Conservation (phyloP, 2,888 invertebrate species). For the Scaptomyza cyrtandrae region DNA sequence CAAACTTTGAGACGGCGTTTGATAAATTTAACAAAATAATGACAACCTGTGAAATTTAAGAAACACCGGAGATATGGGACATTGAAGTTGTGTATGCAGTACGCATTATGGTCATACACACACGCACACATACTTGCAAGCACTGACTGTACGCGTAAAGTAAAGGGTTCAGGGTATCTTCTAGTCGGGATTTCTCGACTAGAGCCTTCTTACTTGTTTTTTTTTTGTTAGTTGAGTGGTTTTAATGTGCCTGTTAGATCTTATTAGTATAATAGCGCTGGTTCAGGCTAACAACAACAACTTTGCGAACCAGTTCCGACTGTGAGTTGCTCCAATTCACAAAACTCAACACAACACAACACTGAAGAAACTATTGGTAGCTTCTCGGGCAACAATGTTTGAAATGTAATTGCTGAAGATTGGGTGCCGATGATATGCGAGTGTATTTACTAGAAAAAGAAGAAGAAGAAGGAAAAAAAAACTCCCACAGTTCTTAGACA, state of each 20-base stretch:
- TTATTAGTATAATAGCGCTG: constrained; percentile 37
- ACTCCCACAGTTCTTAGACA: constrained; percentile 75
- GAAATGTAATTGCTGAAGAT: constrained; percentile 53
- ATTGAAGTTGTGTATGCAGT: too few relatives aligned
- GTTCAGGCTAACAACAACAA: not conserved
- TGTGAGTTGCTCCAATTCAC: constrained; percentile 32
- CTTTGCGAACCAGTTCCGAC: constrained; percentile 4
- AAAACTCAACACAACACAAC: constrained; percentile 7
- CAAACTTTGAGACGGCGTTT: too few relatives aligned
- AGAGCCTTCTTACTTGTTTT: too few relatives aligned
- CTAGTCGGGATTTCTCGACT: too few relatives aligned
- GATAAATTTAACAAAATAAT: too few relatives aligned
- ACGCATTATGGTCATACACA: too few relatives aligned
- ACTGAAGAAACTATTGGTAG: constrained; percentile 13
- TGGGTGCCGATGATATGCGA: constrained; percentile 47
- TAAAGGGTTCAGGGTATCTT: too few relatives aligned
- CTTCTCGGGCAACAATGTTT: constrained; percentile 13
- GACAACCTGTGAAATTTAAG: too few relatives aligned
- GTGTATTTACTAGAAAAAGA: not conserved
- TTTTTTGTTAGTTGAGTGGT: not conserved
- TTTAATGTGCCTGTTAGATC: constrained; percentile 12
- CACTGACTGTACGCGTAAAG: too few relatives aligned
- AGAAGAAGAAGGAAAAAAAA: not conserved
- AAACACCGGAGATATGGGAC: too few relatives aligned
- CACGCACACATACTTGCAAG: too few relatives aligned